Base-by-base conservation (phyloP, 2,888 invertebrate genomes). In the Acleris laterana region DNA sequence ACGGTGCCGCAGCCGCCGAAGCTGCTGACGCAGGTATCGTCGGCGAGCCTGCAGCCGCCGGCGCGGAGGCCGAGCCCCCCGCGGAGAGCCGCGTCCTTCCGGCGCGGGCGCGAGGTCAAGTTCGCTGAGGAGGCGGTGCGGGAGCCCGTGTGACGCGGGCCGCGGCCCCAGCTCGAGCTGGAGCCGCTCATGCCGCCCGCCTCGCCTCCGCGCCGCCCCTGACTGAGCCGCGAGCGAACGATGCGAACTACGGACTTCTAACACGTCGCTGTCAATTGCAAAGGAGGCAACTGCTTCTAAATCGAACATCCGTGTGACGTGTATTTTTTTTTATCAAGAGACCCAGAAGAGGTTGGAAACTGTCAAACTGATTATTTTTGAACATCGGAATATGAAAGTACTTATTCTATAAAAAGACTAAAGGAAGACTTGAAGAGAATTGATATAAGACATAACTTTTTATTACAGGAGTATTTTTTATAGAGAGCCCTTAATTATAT, bases 131-230 rank as follows among this genome's bases (percentile, higher is more conserved):
- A 82, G 70, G 70, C 83, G 64, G 70, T 80, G 46, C 75, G 79
- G 19, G 71, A 78, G 38, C 86, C 86, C 68, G 91, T 91, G 89
- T 93, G 93, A 93, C 93, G 87, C 84, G 89, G 87, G 91, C 90
- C 82, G 90, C 89, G 91, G 91, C 92, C 80, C 89, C 92, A 90
- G 90, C 89, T 83, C 70, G 93, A 92, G 86, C 93, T 93, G 90
- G 92, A 90, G 89, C 93, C 93, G 89, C 93, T 93, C 70, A 85
- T 89, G 42, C 74, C 82, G 17, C 81, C 83, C 68, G 65, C 72
- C 63, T 56, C 77, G 20, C 69, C 79, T 42, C 70, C 74, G 46
- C 75, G 72, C 59, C 63, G 74, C n/a, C 85, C 90, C 78, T 90
- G 90, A 90, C 90, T 76, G 62, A 72, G 73, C 62, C 67, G 69